A percentile compares a stretch with the other conserved stretches of the same genome.
Conservation (phyloP, 2,888 invertebrate genomes). For the Sarcophaga variegata region DNA sequence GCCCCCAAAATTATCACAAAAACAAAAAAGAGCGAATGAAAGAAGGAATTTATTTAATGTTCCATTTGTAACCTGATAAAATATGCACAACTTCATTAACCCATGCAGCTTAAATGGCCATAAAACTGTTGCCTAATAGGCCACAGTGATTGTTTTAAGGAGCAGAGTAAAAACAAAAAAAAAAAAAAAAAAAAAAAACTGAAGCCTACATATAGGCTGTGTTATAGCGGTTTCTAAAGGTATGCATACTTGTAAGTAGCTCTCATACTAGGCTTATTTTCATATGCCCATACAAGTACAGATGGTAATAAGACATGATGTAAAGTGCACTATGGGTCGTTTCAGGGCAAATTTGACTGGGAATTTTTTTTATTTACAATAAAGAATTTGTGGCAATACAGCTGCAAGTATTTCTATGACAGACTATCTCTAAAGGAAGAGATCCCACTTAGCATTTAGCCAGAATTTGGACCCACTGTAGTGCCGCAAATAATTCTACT, state of each 20-base stretch:
- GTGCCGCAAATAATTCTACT: too few relatives aligned
- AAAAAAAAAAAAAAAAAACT: background rate
- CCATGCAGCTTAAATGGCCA: slow-evolving; percentile 61
- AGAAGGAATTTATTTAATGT: slow-evolving; percentile 5
- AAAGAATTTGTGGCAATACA: too few relatives aligned
- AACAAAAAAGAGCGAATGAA: background rate
- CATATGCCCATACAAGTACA: background rate
- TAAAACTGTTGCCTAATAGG: slow-evolving; percentile 55
- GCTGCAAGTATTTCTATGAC: too few relatives aligned
- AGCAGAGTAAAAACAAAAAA: background rate
- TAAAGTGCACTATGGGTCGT: background rate
- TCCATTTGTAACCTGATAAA: slow-evolving; percentile 36
- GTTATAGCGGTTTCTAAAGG: background rate
- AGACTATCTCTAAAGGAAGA: too few relatives aligned
- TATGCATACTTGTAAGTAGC: background rate
- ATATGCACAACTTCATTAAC: slow-evolving; percentile 67
- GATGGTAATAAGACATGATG: background rate
- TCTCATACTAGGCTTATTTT: background rate
- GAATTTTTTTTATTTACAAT: background rate
- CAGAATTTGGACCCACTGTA: too few relatives aligned
- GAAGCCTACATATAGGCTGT: background rate
- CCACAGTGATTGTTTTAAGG: background rate
- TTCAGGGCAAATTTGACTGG: background rate
- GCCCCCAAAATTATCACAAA: background rate
- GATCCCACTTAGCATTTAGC: too few relatives aligned